A percentile compares a stretch with the other conserved stretches of the same genome.
phyloP scores from a whole-genome alignment of 2,888 invertebrate species.

The Reticulitermes lucifugus region DNA sequence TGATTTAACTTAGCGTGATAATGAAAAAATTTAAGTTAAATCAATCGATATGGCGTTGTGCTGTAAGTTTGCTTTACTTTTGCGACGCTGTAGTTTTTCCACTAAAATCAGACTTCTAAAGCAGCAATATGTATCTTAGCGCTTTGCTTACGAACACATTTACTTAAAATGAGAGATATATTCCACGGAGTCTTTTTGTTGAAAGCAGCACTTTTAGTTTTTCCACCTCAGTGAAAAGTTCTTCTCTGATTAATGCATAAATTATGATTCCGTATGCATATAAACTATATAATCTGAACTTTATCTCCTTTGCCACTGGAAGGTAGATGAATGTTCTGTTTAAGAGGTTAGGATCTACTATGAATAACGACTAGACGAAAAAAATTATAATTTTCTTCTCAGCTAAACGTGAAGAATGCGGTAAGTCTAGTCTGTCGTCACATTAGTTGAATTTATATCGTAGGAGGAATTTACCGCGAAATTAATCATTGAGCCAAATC shows the following conservation, averaged over 20 bases:
- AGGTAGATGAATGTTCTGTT: constrained; percentile 12
- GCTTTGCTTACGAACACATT: too few relatives aligned
- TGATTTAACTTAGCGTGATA: too few relatives aligned
- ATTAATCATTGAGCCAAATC: neutral
- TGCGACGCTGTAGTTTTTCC: too few relatives aligned
- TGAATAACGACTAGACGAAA: constrained; percentile 1
- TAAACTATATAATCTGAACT: neutral
- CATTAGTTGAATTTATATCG: neutral
- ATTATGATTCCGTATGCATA: neutral
- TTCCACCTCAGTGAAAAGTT: neutral
- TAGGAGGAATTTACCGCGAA: neutral
- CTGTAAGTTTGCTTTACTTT: too few relatives aligned
- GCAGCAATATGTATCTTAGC: too few relatives aligned
- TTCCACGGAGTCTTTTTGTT: neutral
- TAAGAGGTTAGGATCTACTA: neutral
- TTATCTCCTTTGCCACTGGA: neutral
- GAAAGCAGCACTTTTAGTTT: neutral
- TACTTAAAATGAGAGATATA: neutral
- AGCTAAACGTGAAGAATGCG: neutral
- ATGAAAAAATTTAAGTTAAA: too few relatives aligned
- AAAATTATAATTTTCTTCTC: constrained; percentile 1
- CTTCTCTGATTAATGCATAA: constrained; percentile 8
- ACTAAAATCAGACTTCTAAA: too few relatives aligned
- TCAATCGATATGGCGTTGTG: too few relatives aligned
- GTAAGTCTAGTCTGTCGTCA: neutral